Conservation (phyloP, 2,797 vertebrate species). For the Chlorospingus semifuscus region DNA sequence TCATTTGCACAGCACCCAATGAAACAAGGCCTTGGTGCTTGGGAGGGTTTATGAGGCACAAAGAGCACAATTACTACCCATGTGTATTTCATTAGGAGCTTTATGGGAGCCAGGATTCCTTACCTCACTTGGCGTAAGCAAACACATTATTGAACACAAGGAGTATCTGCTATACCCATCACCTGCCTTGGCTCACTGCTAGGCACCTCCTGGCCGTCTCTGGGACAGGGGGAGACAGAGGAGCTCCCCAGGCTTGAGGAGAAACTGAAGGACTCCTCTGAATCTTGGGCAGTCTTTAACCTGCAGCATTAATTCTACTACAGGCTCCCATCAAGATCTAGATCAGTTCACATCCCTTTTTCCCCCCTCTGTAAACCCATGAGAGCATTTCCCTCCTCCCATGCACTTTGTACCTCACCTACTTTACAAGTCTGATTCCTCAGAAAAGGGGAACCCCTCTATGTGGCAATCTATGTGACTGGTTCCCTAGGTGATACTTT, state of each 20-base stretch:
- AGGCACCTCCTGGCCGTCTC: background rate
- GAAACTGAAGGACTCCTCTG: background rate
- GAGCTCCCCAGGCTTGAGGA: background rate
- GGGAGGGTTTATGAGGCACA: background rate
- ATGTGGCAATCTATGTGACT: background rate
- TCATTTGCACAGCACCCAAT: background rate
- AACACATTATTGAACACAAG: background rate
- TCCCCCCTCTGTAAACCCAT: background rate
- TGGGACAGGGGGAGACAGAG: background rate
- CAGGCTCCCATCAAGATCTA: background rate
- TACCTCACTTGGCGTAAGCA: background rate
- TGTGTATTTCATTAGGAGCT: background rate
- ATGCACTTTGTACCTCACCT: background rate
- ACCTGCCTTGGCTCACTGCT: background rate
- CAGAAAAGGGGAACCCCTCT: background rate
- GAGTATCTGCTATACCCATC: background rate
- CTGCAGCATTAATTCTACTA: background rate
- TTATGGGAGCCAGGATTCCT: rapidly evolving
- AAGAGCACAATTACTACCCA: background rate
- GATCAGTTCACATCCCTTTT: rapidly evolving
- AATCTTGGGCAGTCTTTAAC: background rate
- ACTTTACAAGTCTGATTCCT: background rate
- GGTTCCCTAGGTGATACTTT: background rate
- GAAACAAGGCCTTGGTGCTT: background rate
- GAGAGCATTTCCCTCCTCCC: background rate